Percentiles rank a stretch among this genome's conserved stretches.
phyloP scores from a whole-genome alignment of 2,797 vertebrate species.

The Darevskia mixta region DNA sequence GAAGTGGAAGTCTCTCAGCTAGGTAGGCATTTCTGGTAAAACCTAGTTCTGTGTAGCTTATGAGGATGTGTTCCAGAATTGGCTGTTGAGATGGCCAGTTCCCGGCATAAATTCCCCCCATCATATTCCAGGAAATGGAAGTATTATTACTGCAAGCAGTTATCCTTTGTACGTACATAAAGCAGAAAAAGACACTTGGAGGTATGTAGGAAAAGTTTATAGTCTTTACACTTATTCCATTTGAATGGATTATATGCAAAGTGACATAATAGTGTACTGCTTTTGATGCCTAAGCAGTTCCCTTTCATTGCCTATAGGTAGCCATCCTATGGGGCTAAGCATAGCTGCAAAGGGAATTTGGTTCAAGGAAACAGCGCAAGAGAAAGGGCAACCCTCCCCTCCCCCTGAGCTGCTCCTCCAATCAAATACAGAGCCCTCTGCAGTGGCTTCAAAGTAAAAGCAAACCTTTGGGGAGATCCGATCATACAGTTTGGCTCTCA shows the following conservation, averaged over 20 bases:
- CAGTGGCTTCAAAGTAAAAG: background rate
- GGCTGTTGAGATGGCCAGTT: background rate
- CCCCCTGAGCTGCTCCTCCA: background rate
- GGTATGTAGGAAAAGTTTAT: conserved; percentile 43
- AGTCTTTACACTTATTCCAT: conserved; percentile 45
- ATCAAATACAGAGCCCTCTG: background rate
- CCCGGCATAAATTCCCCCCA: background rate
- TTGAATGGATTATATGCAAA: conserved; percentile 41
- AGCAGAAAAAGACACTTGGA: conserved; percentile 17
- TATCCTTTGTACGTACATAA: conserved; percentile 25
- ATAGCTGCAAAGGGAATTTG: background rate
- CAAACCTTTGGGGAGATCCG: background rate
- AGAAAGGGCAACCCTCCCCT: background rate
- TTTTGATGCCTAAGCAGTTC: background rate
- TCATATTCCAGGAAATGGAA: too few species aligned
- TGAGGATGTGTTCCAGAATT: background rate
- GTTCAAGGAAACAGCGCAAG: background rate
- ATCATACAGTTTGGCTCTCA: background rate
- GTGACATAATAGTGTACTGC: background rate
- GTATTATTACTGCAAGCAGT: conserved; percentile 35
- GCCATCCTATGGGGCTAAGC: background rate
- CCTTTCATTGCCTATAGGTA: background rate
- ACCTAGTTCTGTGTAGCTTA: background rate
- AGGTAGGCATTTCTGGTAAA: background rate
- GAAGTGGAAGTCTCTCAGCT: background rate